phyloP scores from a whole-genome alignment of 2,797 vertebrate genomes.

The Pipistrellus pygmaeus region DNA sequence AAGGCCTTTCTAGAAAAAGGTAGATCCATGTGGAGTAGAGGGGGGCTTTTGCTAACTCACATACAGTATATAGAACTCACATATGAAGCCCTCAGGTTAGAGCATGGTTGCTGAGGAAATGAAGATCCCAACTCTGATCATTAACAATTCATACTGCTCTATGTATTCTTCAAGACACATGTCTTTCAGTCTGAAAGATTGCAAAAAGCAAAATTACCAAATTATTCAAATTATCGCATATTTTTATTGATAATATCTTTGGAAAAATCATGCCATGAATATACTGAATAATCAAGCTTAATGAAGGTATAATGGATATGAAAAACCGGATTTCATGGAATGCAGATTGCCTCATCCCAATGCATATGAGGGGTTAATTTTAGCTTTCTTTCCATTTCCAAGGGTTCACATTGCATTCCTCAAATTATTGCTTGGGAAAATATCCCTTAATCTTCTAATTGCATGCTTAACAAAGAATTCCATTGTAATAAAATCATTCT shows the following conservation, averaged over 20 bases:
- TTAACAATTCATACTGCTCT: not conserved
- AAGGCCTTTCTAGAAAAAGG: conserved; percentile 3
- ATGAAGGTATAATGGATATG: not conserved
- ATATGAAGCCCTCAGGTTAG: not conserved
- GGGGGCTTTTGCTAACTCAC: not conserved
- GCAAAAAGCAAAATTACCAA: not conserved
- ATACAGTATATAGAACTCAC: not conserved
- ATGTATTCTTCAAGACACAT: not conserved
- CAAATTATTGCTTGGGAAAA: conserved; percentile 41
- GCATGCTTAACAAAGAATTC: not conserved
- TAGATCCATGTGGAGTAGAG: not conserved
- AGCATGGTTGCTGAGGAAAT: not conserved
- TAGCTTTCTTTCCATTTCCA: not conserved
- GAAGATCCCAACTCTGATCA: not conserved
- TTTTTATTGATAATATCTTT: conserved; percentile 20
- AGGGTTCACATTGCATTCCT: conserved; percentile 21
- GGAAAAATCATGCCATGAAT: not conserved
- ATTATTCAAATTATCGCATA: conserved; percentile 1
- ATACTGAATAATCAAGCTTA: conserved; percentile 39
- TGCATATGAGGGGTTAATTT: not conserved
- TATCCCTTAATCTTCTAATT: not conserved
- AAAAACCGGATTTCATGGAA: conserved; percentile 34
- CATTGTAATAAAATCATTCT: not conserved
- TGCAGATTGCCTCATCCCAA: not conserved
- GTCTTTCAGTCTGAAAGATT: not conserved